Percentiles rank a stretch among this genome's conserved stretches.
These are phyloP conservation scores for Calameuta pallipes DNA, from an alignment of 2,888 invertebrate genomes.

Conservation along the genomic window DNA sequence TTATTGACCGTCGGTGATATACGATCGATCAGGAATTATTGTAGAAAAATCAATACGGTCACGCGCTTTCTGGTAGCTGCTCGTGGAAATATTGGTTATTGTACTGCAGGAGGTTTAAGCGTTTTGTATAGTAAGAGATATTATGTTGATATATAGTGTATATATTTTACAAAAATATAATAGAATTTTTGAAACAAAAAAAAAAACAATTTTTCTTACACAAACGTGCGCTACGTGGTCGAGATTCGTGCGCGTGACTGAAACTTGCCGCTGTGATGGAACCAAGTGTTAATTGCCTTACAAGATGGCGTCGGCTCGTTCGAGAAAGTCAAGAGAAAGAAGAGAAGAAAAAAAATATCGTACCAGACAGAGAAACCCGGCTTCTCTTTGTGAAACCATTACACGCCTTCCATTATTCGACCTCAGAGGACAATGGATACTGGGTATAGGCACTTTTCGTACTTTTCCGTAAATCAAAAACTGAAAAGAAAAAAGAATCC, in stretches of 20 bases:
- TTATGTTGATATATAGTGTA: background rate
- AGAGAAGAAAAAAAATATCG: background rate
- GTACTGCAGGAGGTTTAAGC: too few species aligned
- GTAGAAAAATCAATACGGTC: too few species aligned
- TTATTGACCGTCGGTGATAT: constrained; percentile 17
- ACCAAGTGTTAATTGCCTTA: constrained; percentile 11
- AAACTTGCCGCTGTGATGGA: constrained; percentile 1
- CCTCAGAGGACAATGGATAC: constrained; percentile 22
- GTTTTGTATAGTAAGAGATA: too few species aligned
- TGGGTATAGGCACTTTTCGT: constrained; percentile 17
- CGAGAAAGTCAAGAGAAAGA: constrained; percentile 18
- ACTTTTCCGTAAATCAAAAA: constrained; percentile 31
- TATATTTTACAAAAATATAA: background rate
- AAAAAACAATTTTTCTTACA: background rate
- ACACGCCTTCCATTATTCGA: constrained; percentile 26
- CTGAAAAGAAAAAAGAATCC: constrained; percentile 25
- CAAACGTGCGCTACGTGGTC: background rate
- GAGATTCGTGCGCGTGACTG: constrained; percentile 1
- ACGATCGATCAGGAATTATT: too few species aligned
- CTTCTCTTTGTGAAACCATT: constrained; percentile 28
- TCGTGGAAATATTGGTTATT: too few species aligned
- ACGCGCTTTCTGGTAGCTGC: too few species aligned
- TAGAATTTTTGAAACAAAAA: background rate
- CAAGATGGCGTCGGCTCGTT: constrained; percentile 15
- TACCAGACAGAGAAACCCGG: constrained; percentile 10